Conservation (phyloP, 2,888 invertebrate genomes). For the Microctonus hyperodae region DNA sequence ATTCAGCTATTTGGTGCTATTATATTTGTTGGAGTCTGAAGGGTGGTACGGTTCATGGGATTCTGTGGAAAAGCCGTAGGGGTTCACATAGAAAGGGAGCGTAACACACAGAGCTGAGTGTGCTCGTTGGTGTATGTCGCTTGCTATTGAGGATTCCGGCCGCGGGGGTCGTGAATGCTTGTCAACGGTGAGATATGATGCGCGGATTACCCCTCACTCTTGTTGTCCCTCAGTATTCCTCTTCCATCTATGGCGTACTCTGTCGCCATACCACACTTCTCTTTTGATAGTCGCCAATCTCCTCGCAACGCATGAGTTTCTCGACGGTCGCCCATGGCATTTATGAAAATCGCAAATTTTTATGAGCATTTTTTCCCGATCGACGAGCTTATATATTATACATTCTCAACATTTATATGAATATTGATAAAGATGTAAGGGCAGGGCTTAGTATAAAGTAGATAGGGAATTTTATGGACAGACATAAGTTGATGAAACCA, state of each 20-base stretch:
- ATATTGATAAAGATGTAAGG: slow-evolving; percentile 6
- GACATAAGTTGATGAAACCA: slow-evolving; percentile 2
- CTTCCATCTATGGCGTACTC: not conserved
- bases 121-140: slow-evolving; percentile 53
- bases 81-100: slow-evolving; percentile 6
- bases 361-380: slow-evolving; percentile 1
- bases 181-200: slow-evolving; percentile 58
- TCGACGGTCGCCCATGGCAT: slow-evolving; percentile 5
- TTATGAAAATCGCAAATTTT: slow-evolving; percentile 12
- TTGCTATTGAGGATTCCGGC: slow-evolving; percentile 51
- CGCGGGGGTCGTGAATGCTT: slow-evolving; percentile 55
- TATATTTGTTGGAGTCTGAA: not conserved
- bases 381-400: not conserved
- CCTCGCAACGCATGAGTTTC: slow-evolving; percentile 1
- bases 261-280: not conserved
- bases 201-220: slow-evolving; percentile 50
- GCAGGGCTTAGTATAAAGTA: not conserved
- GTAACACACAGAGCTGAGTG: slow-evolving; percentile 21
- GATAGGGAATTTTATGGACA: slow-evolving; percentile 3
- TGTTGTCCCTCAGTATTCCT: slow-evolving; percentile 35
- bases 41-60: not conserved
- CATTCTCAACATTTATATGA: not conserved
- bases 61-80: not conserved
- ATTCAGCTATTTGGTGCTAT: slow-evolving; percentile 27
- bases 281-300: slow-evolving; percentile 15